Base-by-base conservation (phyloP, 2,797 vertebrate species). In the Chromobotia macracanthus region DNA sequence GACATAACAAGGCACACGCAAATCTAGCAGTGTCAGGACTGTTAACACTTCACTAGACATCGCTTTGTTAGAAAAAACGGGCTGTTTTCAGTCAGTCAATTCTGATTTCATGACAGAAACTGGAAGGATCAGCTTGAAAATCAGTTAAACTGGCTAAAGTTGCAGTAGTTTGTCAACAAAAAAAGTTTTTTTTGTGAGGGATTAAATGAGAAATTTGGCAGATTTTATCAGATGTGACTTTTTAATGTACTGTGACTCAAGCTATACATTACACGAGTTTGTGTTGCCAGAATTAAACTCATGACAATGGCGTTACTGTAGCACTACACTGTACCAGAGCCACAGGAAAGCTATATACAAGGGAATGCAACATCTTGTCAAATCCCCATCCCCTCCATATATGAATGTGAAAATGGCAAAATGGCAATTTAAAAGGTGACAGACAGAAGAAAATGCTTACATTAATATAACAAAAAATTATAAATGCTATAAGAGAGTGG, bases 11-110 rank as follows among this genome's bases (percentile, higher is more conserved):
- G 85, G 88, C 82, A 75, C 83, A 85, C 71, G 77, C 83, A 80
- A 87, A 88, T 86, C 77, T 77, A 82, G 83, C 65, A 58, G 87
- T 87, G 90, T 90, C 90, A 91, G 87, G 83, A 81, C 86, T 84
- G 87, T 90, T 89, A 31, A 31, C 87, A 89, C 86, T 89, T 88
- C 84, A 90, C 76, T 80, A 88, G 83, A 89, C 87, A 88, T 25
- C 8, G 72, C 84, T 79, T 78, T 80, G 82, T 75, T 31, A 31
- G 31, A 31, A 31, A 31, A 31, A 31, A 31, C 3, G 31, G 31
- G 82, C 86, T 80, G 86, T 80, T 82, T 86, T 83, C 79, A 63
- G 82, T 89, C 86, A 88, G 86, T 89, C 87, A 87, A 82, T 60
- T 51, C 66, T 19, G 25, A 72, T 84, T 82, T 70, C 58, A 82